phyloP scores from a whole-genome alignment of 1,140 invertebrate genomes.

The Parasteatoda tepidariorum region DNA sequence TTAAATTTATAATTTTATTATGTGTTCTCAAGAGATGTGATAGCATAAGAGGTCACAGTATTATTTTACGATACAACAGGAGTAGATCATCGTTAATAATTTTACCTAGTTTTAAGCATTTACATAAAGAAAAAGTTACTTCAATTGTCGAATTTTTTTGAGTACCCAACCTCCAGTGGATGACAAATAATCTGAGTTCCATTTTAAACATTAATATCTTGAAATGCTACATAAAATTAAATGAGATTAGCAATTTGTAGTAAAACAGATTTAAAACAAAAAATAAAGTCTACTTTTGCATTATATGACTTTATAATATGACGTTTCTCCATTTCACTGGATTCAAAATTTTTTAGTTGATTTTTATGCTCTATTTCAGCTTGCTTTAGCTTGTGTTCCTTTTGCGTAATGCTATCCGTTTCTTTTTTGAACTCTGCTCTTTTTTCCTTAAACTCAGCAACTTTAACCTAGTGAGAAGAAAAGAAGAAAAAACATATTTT shows the following conservation, averaged over 20 bases:
- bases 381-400: constrained; percentile 76
- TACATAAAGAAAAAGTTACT: too few species aligned
- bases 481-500: not conserved
- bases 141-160: too few species aligned
- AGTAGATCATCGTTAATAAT: too few species aligned
- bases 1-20: too few species aligned
- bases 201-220: too few species aligned
- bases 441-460: constrained; percentile 69
- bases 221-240: too few species aligned
- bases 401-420: constrained; percentile 73
- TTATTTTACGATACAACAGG: too few species aligned
- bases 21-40: too few species aligned
- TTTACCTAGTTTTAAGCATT: too few species aligned
- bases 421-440: constrained; percentile 75
- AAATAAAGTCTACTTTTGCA: constrained; percentile 66
- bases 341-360: constrained; percentile 76
- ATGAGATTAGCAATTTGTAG: not conserved
- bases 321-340: constrained; percentile 76
- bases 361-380: constrained; percentile 82
- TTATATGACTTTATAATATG: constrained; percentile 69
- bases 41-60: too few species aligned
- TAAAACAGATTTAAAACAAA: constrained; percentile 37
- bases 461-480: not conserved
- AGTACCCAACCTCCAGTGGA: too few species aligned
- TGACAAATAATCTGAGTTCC: too few species aligned